Evolutionary conservation across 2,113 vertebrate species (phyloP), one percentile per base, ranked within the genome.

Genomic region (Ophiodon elongatus): DNA sequence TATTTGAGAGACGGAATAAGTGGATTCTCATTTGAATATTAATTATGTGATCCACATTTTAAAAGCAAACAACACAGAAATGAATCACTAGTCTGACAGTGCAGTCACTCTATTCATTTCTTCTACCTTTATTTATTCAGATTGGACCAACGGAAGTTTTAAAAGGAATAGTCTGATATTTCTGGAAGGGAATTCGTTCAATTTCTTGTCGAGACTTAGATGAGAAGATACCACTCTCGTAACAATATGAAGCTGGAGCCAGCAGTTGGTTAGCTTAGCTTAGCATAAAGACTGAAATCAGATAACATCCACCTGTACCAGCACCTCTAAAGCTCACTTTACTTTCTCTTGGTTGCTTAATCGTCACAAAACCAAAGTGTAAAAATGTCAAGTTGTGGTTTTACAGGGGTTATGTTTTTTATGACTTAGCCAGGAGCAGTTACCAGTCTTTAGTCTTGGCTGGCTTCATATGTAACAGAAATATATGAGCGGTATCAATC

Each of bases 1-100:
- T 17, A 45, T 80, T 45, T 59, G 8, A 39, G 63, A 59, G 29
- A n/a, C n/a, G n/a, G n/a, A 27, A 27, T 39, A 33, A 73, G 25
- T 39, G 33, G 56, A 41, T n/a, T 74, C 70, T 74, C 43, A 77
- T 85, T 88, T 76, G 60, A 57, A 8, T 73, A 70, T 50, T 21
- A 63, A 52, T 76, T 75, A 45, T 77, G 57, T 68, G 67, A 78
- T 72, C 1, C 4, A 45, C 57, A 41, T 64, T 86, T 78, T 72
- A 80, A 82, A 50, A 39, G 72, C 35, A 43, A 35, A 75, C 2
- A 56, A 72, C 8, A 37, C 19, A 56, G 0, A 27, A 47, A 19
- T 50, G n/a, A 10, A 77, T 27, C 23, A 68, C 43, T 0, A 41
- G 31, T 65, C 31, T 80, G 31, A 59, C 1, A 25, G n/a, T 17